A percentile compares a stretch with the other conserved stretches of the same genome.
phyloP scores from a whole-genome alignment of 2,888 invertebrate species.

The Dexiosoma caninum region DNA sequence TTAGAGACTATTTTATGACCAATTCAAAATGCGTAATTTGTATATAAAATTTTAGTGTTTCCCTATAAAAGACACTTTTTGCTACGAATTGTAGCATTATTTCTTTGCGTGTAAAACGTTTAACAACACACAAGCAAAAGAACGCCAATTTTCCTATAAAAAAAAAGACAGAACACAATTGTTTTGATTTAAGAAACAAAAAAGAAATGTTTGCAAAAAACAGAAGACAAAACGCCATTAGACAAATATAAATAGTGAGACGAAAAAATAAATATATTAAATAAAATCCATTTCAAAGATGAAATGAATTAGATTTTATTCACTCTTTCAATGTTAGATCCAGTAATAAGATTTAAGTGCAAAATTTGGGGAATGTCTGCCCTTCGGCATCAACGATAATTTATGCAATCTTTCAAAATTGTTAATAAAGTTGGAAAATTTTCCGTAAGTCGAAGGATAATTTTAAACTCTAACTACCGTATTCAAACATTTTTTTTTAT shows the following conservation, averaged over 20 bases:
- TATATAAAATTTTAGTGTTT: no score
- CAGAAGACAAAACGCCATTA: constrained; percentile 21
- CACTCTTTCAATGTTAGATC: constrained; percentile 47
- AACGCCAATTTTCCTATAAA: constrained; percentile 9
- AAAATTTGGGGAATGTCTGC: constrained; percentile 2
- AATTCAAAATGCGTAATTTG: no score
- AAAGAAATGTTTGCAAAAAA: constrained; percentile 22
- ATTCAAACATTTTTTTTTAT: no score
- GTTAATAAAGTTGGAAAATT: no score
- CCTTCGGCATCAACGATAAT: not conserved
- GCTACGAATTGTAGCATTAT: no score
- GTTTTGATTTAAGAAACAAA: constrained; percentile 55
- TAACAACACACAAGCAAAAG: not conserved
- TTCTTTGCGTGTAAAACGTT: constrained; percentile 22
- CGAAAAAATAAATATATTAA: not conserved
- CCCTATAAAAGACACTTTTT: no score
- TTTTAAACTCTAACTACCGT: no score
- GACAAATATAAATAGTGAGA: not conserved
- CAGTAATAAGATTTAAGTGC: constrained; percentile 31
- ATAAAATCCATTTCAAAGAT: constrained; percentile 37
- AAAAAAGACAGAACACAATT: not conserved
- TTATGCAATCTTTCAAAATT: not conserved
- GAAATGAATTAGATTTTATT: constrained; percentile 47
- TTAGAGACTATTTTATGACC: no score
- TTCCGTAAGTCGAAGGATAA: no score